Evolutionary conservation across 2,888 invertebrate genomes (phyloP), one percentile per base, ranked within the genome.

Genomic region (Dorcus parallelipipedus): DNA sequence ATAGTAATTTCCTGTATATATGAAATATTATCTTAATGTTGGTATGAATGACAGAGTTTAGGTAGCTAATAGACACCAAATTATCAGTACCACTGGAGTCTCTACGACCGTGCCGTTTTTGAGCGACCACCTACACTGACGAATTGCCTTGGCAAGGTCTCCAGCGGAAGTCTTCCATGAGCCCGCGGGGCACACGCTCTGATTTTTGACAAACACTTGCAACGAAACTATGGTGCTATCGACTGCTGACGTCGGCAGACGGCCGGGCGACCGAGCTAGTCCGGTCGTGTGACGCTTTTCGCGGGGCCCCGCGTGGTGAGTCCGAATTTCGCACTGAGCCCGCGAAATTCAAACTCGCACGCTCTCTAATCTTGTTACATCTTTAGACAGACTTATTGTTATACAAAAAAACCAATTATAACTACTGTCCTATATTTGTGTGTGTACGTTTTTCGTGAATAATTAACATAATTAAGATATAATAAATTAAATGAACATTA

Each of bases 201-300:
- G 65, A 60, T 60, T 63, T 65, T 64, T 62, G 62, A 63, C 69
- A 62, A 71, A 71, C 68, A 33, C 33, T 56, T 78, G 77, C 78
- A 78, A 78, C 78, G 78, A 78, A 77, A 75, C 74, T 74, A 75
- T 77, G 77, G 78, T 78, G 78, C 78, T 78, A 78, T 73, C 71
- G 76, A 76, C 76, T 73, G 73, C 69, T 73, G 71, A 65, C 60
- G 26, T 33, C 26, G 69, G 69, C 67, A 68, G 69, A 58, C 61
- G 56, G 47, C 58, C 60, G 59, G 62, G 61, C 52, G 51, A 61
- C 57, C 49, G 47, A 51, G 54, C 53, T 55, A 38, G 38, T 42
- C 49, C 38, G n/a, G 47, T 49, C 61, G 41, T 38, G 26, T 33
- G 26, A 33, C 20, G 56, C 57, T 58, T 56, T 54, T 33, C 26